These are phyloP conservation scores for Drosophila leontia DNA, from an alignment of 1,140 invertebrate species.

Conservation along the genomic window DNA sequence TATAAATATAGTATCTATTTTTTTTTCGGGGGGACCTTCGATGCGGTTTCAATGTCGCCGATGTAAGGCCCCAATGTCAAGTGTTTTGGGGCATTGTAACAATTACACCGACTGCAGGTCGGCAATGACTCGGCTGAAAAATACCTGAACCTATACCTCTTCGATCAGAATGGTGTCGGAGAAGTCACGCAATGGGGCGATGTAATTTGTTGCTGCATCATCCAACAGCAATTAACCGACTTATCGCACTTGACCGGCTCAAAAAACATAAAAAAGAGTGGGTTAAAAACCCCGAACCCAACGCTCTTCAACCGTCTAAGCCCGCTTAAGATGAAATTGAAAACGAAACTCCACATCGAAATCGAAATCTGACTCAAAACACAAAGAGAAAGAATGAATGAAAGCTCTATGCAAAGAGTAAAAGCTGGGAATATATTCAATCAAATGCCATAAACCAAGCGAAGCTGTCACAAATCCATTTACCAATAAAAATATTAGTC, in stretches of 20 bases:
- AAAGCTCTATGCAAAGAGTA: slow-evolving; percentile 17
- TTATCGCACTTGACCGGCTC: slow-evolving; percentile 70
- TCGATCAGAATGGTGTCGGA: slow-evolving; percentile 57
- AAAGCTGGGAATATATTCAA: slow-evolving; percentile 51
- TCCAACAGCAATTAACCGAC: slow-evolving; percentile 62
- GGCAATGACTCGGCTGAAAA: slow-evolving; percentile 35
- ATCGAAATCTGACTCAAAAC: slow-evolving; percentile 24
- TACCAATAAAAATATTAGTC: slow-evolving; percentile 74
- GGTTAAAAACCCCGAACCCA: slow-evolving; percentile 9
- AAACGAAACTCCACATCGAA: slow-evolving; percentile 41
- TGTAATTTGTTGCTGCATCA: slow-evolving; percentile 58
- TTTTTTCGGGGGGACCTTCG: slow-evolving; percentile 12
- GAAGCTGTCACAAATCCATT: slow-evolving; percentile 72
- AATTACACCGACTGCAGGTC: slow-evolving; percentile 53
- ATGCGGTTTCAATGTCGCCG: slow-evolving; percentile 47
- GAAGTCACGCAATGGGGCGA: slow-evolving; percentile 55
- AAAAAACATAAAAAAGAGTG: slow-evolving; percentile 11
- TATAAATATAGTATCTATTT: slow-evolving; percentile 3
- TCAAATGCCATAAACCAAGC: slow-evolving; percentile 64
- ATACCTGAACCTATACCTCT: background rate
- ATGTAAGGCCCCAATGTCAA: slow-evolving; percentile 48
- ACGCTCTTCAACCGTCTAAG: slow-evolving; percentile 26
- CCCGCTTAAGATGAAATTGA: slow-evolving; percentile 54
- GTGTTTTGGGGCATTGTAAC: slow-evolving; percentile 44
- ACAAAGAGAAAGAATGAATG: slow-evolving; percentile 21